phyloP scores from a whole-genome alignment of 2,113 vertebrate species.

The Mesocricetus auratus region DNA sequence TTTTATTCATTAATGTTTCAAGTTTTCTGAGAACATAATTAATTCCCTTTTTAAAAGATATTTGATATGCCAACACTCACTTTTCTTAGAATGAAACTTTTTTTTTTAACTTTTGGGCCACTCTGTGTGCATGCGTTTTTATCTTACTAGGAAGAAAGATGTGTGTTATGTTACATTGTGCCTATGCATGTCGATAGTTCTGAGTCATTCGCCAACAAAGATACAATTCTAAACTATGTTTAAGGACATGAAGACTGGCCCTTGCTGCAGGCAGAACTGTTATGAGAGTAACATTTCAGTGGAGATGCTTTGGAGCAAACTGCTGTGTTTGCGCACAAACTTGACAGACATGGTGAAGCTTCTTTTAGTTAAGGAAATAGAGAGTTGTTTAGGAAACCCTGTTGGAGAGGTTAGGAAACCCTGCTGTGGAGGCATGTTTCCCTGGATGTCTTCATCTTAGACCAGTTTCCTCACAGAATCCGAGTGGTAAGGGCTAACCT shows the following conservation, averaged over 20 bases:
- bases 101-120: slow-evolving; percentile 62
- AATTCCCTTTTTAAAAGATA: slow-evolving; percentile 53
- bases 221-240: slow-evolving; percentile 49
- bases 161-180: slow-evolving; percentile 28
- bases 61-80: slow-evolving; percentile 50
- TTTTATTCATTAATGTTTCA: slow-evolving; percentile 65
- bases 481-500: background rate
- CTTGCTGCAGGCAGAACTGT: background rate
- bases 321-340: slow-evolving; percentile 6
- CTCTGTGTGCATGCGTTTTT: slow-evolving; percentile 49
- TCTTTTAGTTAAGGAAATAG: background rate
- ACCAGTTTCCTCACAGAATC: background rate
- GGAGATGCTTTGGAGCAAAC: slow-evolving; percentile 42
- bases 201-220: background rate
- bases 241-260: slow-evolving; percentile 23
- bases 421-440: background rate
- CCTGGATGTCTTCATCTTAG: background rate
- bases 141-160: slow-evolving; percentile 46
- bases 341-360: background rate
- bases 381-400: background rate
- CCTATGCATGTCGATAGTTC: slow-evolving; percentile 20
- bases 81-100: slow-evolving; percentile 57
- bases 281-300: background rate
- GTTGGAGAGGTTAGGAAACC: background rate
- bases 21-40: slow-evolving; percentile 69